phyloP scores from a whole-genome alignment of 1,140 invertebrate genomes.

The Leptinotarsa undecemlineata region DNA sequence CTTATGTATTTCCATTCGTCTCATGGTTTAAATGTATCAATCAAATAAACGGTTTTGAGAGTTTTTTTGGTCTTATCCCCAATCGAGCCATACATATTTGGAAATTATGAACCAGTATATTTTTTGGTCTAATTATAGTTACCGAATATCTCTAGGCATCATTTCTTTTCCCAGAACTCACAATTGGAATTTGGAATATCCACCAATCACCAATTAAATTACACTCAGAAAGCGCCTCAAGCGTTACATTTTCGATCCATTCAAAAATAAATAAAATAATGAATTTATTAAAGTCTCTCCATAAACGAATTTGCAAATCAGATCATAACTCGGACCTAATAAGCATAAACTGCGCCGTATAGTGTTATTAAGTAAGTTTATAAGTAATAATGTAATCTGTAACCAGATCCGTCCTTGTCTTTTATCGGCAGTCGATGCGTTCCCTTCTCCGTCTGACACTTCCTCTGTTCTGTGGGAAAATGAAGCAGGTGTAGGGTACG shows the following conservation, averaged over 20 bases:
- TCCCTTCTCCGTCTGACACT: constrained; percentile 28
- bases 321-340: constrained; percentile 21
- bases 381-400: constrained; percentile 28
- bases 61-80: no score
- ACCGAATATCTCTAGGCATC: no score
- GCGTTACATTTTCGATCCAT: background rate
- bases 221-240: background rate
- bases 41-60: no score
- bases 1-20: no score
- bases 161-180: no score
- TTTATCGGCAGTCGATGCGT: background rate
- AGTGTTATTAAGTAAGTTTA: constrained; percentile 26
- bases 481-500: constrained; percentile 31
- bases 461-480: constrained; percentile 34
- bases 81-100: no score
- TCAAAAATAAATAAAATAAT: constrained; percentile 17
- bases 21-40: no score
- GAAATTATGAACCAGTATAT: no score
- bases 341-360: constrained; percentile 22
- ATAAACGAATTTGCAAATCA: constrained; percentile 25
- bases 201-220: no score
- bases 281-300: constrained; percentile 7
- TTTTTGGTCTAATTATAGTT: no score
- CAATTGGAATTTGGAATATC: no score
- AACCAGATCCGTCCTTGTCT: constrained; percentile 19